Conservation (phyloP, 2,888 invertebrate species). For the Drosophila vallismaia region DNA sequence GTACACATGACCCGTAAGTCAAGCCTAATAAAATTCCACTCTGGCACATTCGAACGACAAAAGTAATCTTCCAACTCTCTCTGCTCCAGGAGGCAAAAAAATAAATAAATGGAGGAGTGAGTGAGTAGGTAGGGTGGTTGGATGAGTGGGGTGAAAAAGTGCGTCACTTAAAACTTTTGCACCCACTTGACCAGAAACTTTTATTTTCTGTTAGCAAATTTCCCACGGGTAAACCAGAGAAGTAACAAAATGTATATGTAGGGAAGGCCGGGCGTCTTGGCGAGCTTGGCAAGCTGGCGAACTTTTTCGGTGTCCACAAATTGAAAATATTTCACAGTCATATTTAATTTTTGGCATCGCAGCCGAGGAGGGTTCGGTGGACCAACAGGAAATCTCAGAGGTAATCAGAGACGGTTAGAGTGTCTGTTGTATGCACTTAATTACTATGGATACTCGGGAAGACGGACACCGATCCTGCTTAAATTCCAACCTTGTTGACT, state of each 20-base stretch:
- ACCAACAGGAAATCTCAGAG: conserved; percentile 58
- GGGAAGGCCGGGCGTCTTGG: conserved; percentile 29
- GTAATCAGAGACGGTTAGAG: conserved; percentile 64
- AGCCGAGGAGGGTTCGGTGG: background rate
- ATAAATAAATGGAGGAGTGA: conserved; percentile 1
- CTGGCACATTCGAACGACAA: conserved; percentile 50
- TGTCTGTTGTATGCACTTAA: conserved; percentile 46
- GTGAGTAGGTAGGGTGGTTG: background rate
- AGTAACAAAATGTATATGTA: conserved; percentile 49
- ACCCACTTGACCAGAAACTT: conserved; percentile 80
- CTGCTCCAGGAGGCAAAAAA: conserved; percentile 1
- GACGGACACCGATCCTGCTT: conserved; percentile 55
- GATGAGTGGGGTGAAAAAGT: conserved; percentile 55
- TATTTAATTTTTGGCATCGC: conserved; percentile 69
- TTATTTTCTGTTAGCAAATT: conserved; percentile 78
- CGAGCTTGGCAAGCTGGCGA: conserved; percentile 4
- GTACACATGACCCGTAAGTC: conserved; percentile 44
- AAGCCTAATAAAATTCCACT: conserved; percentile 68
- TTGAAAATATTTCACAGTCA: conserved; percentile 79
- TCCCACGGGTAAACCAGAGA: conserved; percentile 64
- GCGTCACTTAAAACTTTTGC: conserved; percentile 79
- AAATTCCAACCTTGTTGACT: conserved; percentile 62
- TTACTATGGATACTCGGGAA: conserved; percentile 39
- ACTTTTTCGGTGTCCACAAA: conserved; percentile 75
- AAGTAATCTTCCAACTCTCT: conserved; percentile 46